Conservation (phyloP, 2,888 invertebrate genomes). For the Nycteola revayana region DNA sequence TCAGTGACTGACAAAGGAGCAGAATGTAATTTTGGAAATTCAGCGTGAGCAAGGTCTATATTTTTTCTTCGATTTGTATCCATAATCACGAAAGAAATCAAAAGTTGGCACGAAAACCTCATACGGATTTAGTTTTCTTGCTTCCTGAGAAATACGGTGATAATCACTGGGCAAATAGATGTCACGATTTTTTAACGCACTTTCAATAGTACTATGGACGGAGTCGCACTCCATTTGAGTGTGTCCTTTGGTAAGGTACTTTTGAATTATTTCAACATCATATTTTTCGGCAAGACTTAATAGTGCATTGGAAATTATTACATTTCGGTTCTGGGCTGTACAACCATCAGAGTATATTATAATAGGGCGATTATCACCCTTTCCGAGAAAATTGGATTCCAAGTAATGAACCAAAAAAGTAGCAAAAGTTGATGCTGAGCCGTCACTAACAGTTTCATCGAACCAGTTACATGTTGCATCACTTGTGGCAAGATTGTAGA, state of each 20-base stretch:
- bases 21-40: constrained; percentile 8
- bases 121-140: constrained; percentile 4
- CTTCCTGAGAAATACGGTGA: constrained; percentile 7
- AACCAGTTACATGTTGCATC: constrained; percentile 3
- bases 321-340: constrained; percentile 6
- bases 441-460: constrained; percentile 4
- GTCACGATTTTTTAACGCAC: constrained; percentile 7
- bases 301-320: constrained; percentile 1
- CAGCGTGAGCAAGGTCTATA: constrained; percentile 6
- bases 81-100: constrained; percentile 7
- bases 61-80: constrained; percentile 7
- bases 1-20: constrained; percentile 5
- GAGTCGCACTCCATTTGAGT: constrained; percentile 1
- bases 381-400: constrained; percentile 4
- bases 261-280: constrained; percentile 2
- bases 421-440: constrained; percentile 7
- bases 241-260: constrained; percentile 6
- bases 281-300: no score
- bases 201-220: constrained; percentile 2
- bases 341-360: constrained; percentile 3
- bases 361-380: constrained; percentile 1
- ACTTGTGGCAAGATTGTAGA: constrained; percentile 11
- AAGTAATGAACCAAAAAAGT: constrained; percentile 7
- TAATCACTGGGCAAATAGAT: constrained; percentile 6
- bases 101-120: constrained; percentile 7